Evolutionary conservation across 2,797 vertebrate species (phyloP).

Genomic region (Tamandua tetradactyla): DNA sequence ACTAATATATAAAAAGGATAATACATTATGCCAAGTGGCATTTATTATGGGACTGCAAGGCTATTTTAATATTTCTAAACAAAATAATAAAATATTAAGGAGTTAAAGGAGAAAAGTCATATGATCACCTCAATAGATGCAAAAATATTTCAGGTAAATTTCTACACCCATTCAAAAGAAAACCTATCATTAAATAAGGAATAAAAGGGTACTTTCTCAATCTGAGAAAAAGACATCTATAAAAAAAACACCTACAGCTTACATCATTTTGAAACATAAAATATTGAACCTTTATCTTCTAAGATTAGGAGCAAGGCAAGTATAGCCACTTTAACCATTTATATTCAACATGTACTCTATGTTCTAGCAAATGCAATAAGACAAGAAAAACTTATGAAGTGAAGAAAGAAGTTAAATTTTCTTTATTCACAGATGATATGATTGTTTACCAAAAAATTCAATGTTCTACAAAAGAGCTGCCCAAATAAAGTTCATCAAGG

Average conservation of each 20-base stretch:
- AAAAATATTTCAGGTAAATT: constrained; percentile 17
- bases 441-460: no score
- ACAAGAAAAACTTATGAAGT: no score
- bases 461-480: no score
- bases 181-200: not conserved
- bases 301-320: no score
- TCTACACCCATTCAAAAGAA: not conserved
- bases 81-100: not conserved
- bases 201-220: not conserved
- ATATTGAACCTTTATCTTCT: no score
- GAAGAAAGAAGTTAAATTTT: no score
- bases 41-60: not conserved
- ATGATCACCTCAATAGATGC: not conserved
- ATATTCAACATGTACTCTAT: no score
- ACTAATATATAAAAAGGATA: not conserved
- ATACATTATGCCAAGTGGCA: not conserved
- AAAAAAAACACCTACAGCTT: not conserved
- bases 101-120: not conserved
- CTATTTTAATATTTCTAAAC: not conserved
- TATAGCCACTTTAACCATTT: no score
- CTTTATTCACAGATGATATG: no score
- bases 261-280: not conserved
- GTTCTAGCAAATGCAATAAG: no score
- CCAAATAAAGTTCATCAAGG: no score
- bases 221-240: not conserved